These are phyloP conservation scores for Sander lucioperca DNA, from an alignment of 2,113 vertebrate genomes.

Conservation along the genomic window DNA sequence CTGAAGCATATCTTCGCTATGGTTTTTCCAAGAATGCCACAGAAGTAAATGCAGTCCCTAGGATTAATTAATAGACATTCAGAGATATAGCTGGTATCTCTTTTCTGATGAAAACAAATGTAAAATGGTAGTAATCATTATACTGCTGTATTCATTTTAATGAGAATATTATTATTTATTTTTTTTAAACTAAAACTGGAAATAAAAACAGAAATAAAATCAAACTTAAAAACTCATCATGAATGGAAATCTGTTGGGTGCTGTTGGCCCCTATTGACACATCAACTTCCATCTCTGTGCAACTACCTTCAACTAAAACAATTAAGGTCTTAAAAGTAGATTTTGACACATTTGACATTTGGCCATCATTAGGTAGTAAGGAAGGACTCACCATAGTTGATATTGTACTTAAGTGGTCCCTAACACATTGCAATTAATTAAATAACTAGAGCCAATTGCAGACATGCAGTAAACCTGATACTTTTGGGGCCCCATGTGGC, in stretches of 20 bases:
- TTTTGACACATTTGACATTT: background rate
- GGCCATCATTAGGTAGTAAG: background rate
- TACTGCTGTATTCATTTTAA: background rate
- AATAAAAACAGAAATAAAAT: background rate
- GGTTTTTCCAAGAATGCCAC: slow-evolving; percentile 41
- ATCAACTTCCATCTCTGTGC: background rate
- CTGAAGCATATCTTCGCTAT: slow-evolving; percentile 22
- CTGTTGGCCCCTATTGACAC: background rate
- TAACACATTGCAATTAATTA: background rate
- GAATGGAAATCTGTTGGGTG: background rate
- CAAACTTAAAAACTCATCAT: background rate
- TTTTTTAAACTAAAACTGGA: background rate
- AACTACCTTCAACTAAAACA: background rate
- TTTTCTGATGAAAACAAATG: background rate
- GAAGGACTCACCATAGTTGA: background rate
- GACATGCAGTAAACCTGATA: background rate
- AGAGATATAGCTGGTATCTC: background rate
- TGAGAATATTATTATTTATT: background rate
- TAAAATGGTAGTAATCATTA: background rate
- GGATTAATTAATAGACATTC: slow-evolving; percentile 35
- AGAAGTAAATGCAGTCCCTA: slow-evolving; percentile 37
- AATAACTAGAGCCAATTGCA: background rate
- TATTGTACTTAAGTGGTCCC: background rate
- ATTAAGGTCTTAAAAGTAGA: background rate
- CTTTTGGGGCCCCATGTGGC: background rate